Base-by-base conservation (phyloP, 2,888 invertebrate species). In the Eurytoma californica region DNA sequence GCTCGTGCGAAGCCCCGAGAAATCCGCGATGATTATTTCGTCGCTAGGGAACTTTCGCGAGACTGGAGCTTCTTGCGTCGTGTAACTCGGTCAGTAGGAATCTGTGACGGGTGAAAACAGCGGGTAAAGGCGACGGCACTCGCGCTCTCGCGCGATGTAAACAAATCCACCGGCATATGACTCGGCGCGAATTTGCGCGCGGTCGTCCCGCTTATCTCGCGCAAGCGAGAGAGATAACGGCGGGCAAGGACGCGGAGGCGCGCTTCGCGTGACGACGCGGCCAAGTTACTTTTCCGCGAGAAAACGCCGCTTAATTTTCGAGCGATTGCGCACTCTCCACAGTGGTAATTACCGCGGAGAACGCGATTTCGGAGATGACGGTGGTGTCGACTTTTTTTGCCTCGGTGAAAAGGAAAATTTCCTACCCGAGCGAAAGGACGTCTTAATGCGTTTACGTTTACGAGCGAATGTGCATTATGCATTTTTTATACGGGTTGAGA, bases 21-120 rank as follows among this genome's bases (percentile, higher is more conserved):
- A 24, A 58, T 30, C 30, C 61, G 28, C 24, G n/a, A 4, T 3
- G 16, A 61, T 61, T 13, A 57, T 57, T 53, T 20, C 58, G 9
- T 39, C 39, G n/a, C n/a, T 28, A 0, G n/a, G 16, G 28, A 65
- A 58, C 20, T 4, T 49, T 28, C 24, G 18, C 24, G 53, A 53
- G 13, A 2, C 24, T 24, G 24, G 24, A 24, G 53, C 13, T 2
- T 1, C 18, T 0, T 18, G 58, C 47, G 55, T 47, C 24, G 5
- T 28, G 24, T 82, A 88, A 86, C 84, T 86, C 88, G 88, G 88
- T 88, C 86, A 88, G 86, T 88, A 86, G 88, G 86, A 87, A 87
- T 87, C 86, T 87, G 87, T 88, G 87, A 87, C 87, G 82, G 86
- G 87, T 86, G 87, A 88, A 86, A 86, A 86, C 85, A 82, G 82